These are phyloP conservation scores for Papilio aristodemus DNA, from an alignment of 1,140 invertebrate species.

Conservation along the genomic window DNA sequence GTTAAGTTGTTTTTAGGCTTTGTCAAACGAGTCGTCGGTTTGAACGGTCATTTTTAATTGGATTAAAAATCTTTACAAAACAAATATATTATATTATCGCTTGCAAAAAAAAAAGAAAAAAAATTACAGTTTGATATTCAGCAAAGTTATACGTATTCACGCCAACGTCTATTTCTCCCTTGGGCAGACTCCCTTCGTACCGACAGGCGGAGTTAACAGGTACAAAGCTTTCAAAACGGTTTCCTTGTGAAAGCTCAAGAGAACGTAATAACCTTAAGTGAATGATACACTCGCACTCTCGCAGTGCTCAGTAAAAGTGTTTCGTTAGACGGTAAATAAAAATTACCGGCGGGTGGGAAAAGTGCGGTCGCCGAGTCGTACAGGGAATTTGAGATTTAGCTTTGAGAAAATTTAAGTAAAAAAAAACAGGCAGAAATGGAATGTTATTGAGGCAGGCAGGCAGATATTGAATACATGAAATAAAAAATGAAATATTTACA, in stretches of 20 bases:
- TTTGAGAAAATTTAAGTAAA: slow-evolving; percentile 4
- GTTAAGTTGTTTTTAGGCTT: background rate
- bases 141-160: background rate
- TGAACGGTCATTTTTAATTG: background rate
- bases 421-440: background rate
- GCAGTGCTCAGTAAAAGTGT: background rate
- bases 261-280: slow-evolving; percentile 21
- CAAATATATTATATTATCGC: background rate
- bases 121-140: too few relatives aligned
- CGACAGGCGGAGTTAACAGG: background rate
- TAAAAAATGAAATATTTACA: too few relatives aligned
- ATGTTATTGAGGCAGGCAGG: too few relatives aligned
- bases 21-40: background rate
- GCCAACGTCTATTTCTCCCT: background rate
- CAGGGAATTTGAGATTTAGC: background rate
- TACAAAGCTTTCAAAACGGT: slow-evolving; percentile 3
- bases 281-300: slow-evolving; percentile 17
- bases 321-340: slow-evolving; percentile 18
- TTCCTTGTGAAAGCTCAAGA: slow-evolving; percentile 21
- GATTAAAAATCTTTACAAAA: too few relatives aligned
- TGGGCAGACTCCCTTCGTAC: background rate
- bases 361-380: background rate
- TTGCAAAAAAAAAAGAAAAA: too few relatives aligned
- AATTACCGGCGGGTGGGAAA: slow-evolving; percentile 1
- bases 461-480: too few relatives aligned